These are phyloP conservation scores for Chrysotoxum bicinctum DNA, from an alignment of 2,888 invertebrate genomes.

Conservation along the genomic window DNA sequence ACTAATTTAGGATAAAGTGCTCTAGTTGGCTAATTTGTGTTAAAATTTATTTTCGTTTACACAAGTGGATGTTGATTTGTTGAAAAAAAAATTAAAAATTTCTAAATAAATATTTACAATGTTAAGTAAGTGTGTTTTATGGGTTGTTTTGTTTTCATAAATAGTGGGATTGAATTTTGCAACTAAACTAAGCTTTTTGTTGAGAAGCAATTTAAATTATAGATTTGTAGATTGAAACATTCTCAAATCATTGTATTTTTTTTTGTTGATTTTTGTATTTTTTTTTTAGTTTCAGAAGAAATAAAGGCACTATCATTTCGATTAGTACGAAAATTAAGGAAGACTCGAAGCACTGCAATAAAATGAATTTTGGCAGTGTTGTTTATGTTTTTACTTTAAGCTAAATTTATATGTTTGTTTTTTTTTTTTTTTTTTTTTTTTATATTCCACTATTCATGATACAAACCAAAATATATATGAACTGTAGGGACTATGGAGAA, in stretches of 20 bases:
- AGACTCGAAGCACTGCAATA: conserved; percentile 68
- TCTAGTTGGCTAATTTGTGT: conserved; percentile 51
- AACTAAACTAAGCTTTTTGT: conserved; percentile 23
- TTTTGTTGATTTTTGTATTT: background rate
- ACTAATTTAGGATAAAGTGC: conserved; percentile 56
- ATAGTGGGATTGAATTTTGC: conserved; percentile 33
- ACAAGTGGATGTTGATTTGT: conserved; percentile 61
- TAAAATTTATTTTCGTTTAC: background rate
- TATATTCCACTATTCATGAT: conserved; percentile 31
- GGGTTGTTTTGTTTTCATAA: conserved; percentile 12
- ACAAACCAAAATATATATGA: background rate
- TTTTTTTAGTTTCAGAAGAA: conserved; percentile 51
- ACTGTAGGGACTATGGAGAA: background rate
- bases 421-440: background rate
- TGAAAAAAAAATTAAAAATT: background rate
- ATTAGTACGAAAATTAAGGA: conserved; percentile 72
- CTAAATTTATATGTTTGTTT: conserved; percentile 1
- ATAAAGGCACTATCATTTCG: conserved; percentile 73
- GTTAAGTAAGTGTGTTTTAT: background rate
- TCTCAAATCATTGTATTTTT: conserved; percentile 15
- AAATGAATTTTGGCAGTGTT: conserved; percentile 64
- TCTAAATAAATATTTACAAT: background rate
- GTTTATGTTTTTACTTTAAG: conserved; percentile 10
- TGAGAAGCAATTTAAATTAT: conserved; percentile 40
- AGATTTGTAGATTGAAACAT: background rate